Evolutionary conservation across 92 coral and sea anemone species (phyloP), one percentile per base, ranked within the genome.

Genomic region (Anthopleura xanthogrammica): DNA sequence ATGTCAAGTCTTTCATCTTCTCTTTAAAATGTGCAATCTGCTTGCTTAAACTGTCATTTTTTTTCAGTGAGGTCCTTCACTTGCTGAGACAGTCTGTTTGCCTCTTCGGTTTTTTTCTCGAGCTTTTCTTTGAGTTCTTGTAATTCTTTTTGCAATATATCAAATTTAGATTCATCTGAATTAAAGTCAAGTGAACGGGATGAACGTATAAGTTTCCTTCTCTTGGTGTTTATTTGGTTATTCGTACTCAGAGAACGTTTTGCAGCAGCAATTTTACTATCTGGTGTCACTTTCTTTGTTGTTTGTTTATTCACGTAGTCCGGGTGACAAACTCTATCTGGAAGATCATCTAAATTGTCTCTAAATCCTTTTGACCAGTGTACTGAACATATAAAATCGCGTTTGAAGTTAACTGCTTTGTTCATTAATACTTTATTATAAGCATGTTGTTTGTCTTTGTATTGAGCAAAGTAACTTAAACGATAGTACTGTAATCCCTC

Each of bases 361-460:
- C 91, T 41, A 55, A 55, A 54, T 40, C 90, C 91, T 79, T 88
- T 79, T 39, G 72, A 55, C 83, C 87, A 88, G 72, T 88, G 88
- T 11, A 64, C 85, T 46, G 91, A 88, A 57, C 83, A 88, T 46
- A 88, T 83, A 60, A 88, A 88, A 79, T 83, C 88, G 16, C 86
- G 82, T 75, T 84, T 68, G 83, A 87, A 82, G 83, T 87, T 86
- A 87, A 81, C 82, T 87, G 78, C 90, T 87, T 87, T 82, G 83
- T 78, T 82, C 81, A 62, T 87, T 23, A 82, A 76, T 56, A 82
- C 83, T 87, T 82, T 82, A 13, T 56, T 75, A 39, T 77, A 82
- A 52, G 78, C 82, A 60, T 55, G 75, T 16, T 66, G 71, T 76
- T 82, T 82, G 76, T 77, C 29, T 64, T 82, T 82, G 73, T 86